phyloP scores from a whole-genome alignment of 2,888 invertebrate genomes.

The Aplocera efformata region DNA sequence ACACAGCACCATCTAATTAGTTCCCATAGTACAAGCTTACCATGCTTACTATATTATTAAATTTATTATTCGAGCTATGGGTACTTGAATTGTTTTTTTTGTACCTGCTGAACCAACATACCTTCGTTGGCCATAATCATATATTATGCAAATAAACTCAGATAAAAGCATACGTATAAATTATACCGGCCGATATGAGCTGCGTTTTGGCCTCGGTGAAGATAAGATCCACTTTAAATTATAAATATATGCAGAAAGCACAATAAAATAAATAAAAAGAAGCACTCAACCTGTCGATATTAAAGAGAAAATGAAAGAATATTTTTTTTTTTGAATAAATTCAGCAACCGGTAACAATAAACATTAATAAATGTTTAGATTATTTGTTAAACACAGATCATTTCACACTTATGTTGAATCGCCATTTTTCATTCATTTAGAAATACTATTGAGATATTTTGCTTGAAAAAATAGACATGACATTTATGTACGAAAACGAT shows the following conservation, averaged over 20 bases:
- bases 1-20: too few species aligned
- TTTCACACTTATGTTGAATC: not conserved
- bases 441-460: too few species aligned
- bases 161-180: conserved; percentile 28
- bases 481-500: too few species aligned
- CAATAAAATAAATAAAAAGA: conserved; percentile 24
- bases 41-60: too few species aligned
- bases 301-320: conserved; percentile 19
- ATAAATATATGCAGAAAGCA: conserved; percentile 19
- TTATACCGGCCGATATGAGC: conserved; percentile 27
- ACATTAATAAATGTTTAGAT: conserved; percentile 3
- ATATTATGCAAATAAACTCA: conserved; percentile 25
- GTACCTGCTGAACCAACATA: conserved; percentile 16
- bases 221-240: conserved; percentile 25
- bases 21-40: too few species aligned
- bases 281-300: conserved; percentile 25
- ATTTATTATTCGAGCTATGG: too few species aligned
- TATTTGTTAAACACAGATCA: conserved; percentile 15
- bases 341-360: too few species aligned
- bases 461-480: too few species aligned
- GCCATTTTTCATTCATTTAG: not conserved
- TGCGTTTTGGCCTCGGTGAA: conserved; percentile 24
- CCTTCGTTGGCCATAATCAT: conserved; percentile 12
- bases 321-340: too few species aligned
- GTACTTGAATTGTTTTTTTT: not conserved